These are phyloP conservation scores for Paracanthobrama guichenoti DNA, from an alignment of 2,113 vertebrate genomes.

Conservation along the genomic window DNA sequence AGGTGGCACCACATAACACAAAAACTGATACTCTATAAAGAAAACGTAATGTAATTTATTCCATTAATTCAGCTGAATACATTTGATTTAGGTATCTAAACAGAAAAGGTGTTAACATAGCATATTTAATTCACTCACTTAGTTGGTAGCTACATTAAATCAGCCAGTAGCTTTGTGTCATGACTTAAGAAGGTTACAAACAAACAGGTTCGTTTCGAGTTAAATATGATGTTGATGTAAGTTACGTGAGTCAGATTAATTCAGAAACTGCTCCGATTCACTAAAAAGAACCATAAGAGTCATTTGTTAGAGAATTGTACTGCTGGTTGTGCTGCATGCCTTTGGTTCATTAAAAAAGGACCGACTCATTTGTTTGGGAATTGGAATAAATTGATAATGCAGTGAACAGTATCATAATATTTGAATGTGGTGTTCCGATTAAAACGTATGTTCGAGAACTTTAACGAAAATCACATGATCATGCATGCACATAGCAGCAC, in stretches of 20 bases:
- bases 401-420: no score
- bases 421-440: no score
- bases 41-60: neutral
- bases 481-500: no score
- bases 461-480: no score
- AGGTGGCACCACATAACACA: constrained; percentile 10
- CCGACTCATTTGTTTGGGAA: neutral
- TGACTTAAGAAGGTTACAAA: no score
- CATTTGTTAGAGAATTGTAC: no score
- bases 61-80: neutral
- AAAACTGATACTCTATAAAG: neutral
- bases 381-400: neutral
- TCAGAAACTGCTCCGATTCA: neutral
- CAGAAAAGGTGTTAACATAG: neutral
- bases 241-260: neutral
- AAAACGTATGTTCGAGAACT: no score
- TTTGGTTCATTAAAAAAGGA: neutral
- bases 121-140: no score
- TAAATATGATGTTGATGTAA: neutral
- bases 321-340: no score
- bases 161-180: no score
- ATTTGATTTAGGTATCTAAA: neutral
- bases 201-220: neutral
- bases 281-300: no score
- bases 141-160: no score